phyloP scores from a whole-genome alignment of 2,888 invertebrate genomes.

The Limnephilus marmoratus region DNA sequence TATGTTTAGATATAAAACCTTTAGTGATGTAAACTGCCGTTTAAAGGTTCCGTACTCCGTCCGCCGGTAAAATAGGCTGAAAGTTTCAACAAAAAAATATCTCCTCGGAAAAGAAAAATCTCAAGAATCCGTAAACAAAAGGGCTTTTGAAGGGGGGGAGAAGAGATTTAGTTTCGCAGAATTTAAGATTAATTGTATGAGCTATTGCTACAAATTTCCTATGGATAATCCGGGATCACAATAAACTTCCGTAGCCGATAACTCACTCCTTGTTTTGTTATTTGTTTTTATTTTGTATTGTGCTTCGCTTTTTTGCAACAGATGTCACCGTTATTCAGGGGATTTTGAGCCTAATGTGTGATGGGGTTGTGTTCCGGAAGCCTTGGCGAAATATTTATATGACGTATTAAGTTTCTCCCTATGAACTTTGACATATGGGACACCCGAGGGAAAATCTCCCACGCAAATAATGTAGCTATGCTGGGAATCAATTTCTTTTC shows the following conservation, averaged over 20 bases:
- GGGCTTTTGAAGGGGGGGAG: conserved; percentile 33
- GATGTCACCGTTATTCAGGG: conserved; percentile 3
- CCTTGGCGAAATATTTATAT: neutral
- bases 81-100: conserved; percentile 21
- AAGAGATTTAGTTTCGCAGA: conserved; percentile 38
- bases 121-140: conserved; percentile 27
- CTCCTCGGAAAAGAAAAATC: conserved; percentile 15
- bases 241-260: conserved; percentile 42
- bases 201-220: conserved; percentile 43
- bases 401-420: neutral
- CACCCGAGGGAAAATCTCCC: neutral
- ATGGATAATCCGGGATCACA: conserved; percentile 46
- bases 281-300: conserved; percentile 17
- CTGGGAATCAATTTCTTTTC: neutral
- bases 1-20: neutral
- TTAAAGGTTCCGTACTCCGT: conserved; percentile 31
- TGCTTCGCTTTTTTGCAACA: conserved; percentile 27
- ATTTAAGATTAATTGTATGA: conserved; percentile 49
- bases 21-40: neutral
- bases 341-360: neutral
- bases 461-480: neutral
- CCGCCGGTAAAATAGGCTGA: neutral
- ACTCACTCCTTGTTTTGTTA: conserved; percentile 10
- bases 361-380: neutral
- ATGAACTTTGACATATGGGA: neutral